phyloP scores from a whole-genome alignment of 2,797 vertebrate genomes.

The Chaenodraco wilsoni region DNA sequence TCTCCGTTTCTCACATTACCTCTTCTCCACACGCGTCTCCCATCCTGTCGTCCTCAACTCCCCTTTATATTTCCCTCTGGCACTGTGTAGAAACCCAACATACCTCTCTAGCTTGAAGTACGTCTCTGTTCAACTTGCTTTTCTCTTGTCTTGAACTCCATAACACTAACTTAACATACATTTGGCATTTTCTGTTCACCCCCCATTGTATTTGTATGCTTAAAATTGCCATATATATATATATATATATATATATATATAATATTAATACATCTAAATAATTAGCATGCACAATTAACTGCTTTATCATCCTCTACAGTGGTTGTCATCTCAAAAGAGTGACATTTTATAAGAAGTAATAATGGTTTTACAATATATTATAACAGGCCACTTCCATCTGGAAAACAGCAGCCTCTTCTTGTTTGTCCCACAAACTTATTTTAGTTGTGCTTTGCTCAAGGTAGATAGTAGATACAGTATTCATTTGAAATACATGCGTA shows the following conservation, averaged over 20 bases:
- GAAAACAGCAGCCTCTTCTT: neutral
- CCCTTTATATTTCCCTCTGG: conserved; percentile 8
- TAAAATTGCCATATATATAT: neutral
- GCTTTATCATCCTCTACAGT: neutral
- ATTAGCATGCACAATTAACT: neutral
- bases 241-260: neutral
- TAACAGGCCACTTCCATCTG: neutral
- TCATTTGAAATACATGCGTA: neutral
- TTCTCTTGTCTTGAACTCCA: neutral
- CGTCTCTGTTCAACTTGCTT: neutral
- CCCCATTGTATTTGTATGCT: neutral
- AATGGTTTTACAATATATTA: neutral
- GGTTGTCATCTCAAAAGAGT: neutral
- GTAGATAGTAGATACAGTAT: neutral
- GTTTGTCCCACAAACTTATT: neutral
- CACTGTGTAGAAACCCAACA: neutral
- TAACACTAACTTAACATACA: too few species aligned
- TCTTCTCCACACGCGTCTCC: neutral
- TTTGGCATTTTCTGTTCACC: conserved; percentile 1
- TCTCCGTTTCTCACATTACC: neutral
- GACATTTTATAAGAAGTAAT: neutral
- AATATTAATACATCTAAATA: neutral
- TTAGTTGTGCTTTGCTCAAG: neutral
- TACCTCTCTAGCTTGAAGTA: neutral
- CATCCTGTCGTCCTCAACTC: neutral